These are phyloP conservation scores for Chrysolina oricalcia DNA, from an alignment of 2,888 invertebrate species.

Conservation along the genomic window DNA sequence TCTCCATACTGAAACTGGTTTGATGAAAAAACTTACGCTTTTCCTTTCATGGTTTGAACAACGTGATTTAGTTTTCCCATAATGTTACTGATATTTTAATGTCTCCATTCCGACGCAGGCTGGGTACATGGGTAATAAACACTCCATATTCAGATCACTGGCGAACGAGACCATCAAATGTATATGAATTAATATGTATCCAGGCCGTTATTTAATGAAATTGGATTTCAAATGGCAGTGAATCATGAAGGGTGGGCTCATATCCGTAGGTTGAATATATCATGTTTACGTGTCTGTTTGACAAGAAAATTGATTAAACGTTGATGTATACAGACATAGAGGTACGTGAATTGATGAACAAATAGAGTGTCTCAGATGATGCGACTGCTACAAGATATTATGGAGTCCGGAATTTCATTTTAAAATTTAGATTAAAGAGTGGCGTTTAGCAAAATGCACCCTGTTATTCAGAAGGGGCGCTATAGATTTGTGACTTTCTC, in stretches of 20 bases:
- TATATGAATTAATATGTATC: slow-evolving; percentile 21
- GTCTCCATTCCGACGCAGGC: not conserved
- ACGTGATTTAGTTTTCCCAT: too few species aligned
- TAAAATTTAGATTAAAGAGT: too few species aligned
- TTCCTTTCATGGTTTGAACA: too few species aligned
- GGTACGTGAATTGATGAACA: not conserved
- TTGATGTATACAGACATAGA: slow-evolving; percentile 37
- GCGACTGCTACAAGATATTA: too few species aligned
- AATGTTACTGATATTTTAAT: not conserved
- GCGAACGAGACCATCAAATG: not conserved
- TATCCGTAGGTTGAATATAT: slow-evolving; percentile 24
- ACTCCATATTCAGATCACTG: slow-evolving; percentile 13
- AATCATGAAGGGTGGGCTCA: slow-evolving; percentile 15
- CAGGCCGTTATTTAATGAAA: slow-evolving; percentile 18
- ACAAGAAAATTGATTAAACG: slow-evolving; percentile 46
- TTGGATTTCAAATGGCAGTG: slow-evolving; percentile 14
- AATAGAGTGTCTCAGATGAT: not conserved
- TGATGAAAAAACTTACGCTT: too few species aligned
- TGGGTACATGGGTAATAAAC: not conserved
- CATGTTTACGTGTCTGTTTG: slow-evolving; percentile 25
- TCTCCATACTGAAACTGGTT: too few species aligned
- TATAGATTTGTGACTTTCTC: too few species aligned
- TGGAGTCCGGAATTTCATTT: too few species aligned
- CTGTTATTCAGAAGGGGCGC: too few species aligned
- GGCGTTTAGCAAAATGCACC: too few species aligned